phyloP scores from a whole-genome alignment of 2,113 vertebrate genomes.

The Hoplias malabaricus region DNA sequence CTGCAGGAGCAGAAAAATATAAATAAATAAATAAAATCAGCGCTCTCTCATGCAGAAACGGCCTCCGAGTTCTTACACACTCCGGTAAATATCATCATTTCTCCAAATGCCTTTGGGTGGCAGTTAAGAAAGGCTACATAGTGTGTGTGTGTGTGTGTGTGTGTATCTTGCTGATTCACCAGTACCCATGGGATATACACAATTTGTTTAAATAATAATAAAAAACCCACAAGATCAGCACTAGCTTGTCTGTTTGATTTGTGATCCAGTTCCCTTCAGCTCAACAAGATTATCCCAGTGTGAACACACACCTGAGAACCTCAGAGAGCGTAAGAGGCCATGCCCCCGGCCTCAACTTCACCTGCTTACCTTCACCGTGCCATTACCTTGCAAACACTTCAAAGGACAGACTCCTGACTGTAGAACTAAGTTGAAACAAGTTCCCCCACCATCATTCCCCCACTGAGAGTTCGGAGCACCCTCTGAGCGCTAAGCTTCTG shows the following conservation, averaged over 20 bases:
- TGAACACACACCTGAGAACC: background rate
- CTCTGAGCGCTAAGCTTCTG: background rate
- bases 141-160: background rate
- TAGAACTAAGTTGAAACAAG: background rate
- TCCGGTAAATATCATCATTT: conserved; percentile 24
- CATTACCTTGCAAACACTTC: background rate
- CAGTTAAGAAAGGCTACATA: conserved; percentile 4
- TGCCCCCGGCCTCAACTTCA: background rate
- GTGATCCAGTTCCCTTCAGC: background rate
- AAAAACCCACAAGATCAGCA: background rate
- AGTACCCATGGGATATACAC: conserved; percentile 8
- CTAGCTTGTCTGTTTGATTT: background rate
- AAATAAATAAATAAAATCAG: conserved; percentile 46
- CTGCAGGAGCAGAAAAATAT: conserved; percentile 20
- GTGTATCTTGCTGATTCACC: background rate
- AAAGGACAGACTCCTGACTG: conserved; percentile 3
- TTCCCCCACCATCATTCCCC: background rate
- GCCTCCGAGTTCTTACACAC: conserved; percentile 29
- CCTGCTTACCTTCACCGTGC: background rate
- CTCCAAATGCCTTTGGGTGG: conserved; percentile 21
- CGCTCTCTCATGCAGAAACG: conserved; percentile 18
- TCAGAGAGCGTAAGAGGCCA: background rate
- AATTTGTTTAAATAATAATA: background rate
- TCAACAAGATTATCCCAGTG: background rate
- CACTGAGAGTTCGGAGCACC: background rate